Base-by-base conservation (phyloP, 2,888 invertebrate species). In the Cosmia pyralina region DNA sequence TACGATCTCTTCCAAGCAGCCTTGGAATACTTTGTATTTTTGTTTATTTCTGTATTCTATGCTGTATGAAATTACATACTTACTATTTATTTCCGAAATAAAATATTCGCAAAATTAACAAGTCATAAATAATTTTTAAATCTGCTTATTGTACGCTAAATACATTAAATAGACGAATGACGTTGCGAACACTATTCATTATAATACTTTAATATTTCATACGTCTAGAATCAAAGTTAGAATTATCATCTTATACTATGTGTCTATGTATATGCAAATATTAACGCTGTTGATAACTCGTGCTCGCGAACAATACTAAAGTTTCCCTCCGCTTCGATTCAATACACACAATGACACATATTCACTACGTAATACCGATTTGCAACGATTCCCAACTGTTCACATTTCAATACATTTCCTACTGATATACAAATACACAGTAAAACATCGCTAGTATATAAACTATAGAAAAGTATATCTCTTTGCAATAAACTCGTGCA, bases 201-300 rank as follows among this genome's bases (percentile, higher is more conserved):
- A 34, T 17, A 63, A n/a, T n/a, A 52, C 41, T 48, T 65, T 34
- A 57, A 48, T 48, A 58, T 44, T 34, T 52, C 62, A 58, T 22
- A 75, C 11, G 62, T 70, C 65, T 57, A 15, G 6, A 7, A 10
- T 28, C 63, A 64, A 63, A 67, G 74, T 78, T 63, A 11, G 17
- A 75, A 69, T 80, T 50, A 75, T 66, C 65, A 44, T 50, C 69
- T 66, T 53, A 28, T 69, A 80, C 81, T 66, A 50, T 28, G 28
- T 28, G n/a, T n/a, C n/a, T n/a, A 28, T 2, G 28, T 28, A 28
- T 50, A 80, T 75, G 75, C 75, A 66, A 80, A 80, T 80, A 58
- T 50, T 53, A 75, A 80, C 52, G 46, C 55, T 22, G 15, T 57
- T 41, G 60, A 80, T 69, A 79, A 80, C 69, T 75, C 13, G 68